Conservation (phyloP, 2,888 invertebrate species). For the Leptopilina drosophilae region DNA sequence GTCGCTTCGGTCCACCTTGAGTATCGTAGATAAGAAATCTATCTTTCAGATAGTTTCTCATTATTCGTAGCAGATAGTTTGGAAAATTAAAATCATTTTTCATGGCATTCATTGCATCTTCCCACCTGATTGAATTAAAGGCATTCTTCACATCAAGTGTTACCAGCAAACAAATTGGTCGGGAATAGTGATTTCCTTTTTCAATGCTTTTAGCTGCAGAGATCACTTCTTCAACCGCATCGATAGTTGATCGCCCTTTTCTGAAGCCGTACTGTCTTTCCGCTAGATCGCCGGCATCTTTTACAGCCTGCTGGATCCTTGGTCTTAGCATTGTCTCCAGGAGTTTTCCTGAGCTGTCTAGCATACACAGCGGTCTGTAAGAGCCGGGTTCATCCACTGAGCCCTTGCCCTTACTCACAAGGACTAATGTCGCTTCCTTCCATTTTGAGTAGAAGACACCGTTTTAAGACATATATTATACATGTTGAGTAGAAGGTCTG, state of each 20-base stretch:
- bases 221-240: slow-evolving; percentile 49
- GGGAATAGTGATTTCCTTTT: not conserved
- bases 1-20: slow-evolving; percentile 3
- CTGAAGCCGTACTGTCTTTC: slow-evolving; percentile 25
- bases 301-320: slow-evolving; percentile 56
- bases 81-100: slow-evolving; percentile 53
- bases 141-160: too few species aligned
- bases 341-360: slow-evolving; percentile 61
- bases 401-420: slow-evolving; percentile 47
- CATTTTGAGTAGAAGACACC: slow-evolving; percentile 53
- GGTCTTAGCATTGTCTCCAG: slow-evolving; percentile 60
- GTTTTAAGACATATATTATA: slow-evolving; percentile 43
- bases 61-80: slow-evolving; percentile 47
- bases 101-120: slow-evolving; percentile 51
- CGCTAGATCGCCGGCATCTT: slow-evolving; percentile 48
- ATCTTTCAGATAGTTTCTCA: slow-evolving; percentile 49
- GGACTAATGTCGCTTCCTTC: slow-evolving; percentile 53
- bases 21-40: slow-evolving; percentile 40
- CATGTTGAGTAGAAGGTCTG: slow-evolving; percentile 45
- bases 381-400: slow-evolving; percentile 43
- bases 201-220: not conserved
- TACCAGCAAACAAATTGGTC: not conserved
- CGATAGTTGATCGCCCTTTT: slow-evolving; percentile 51
- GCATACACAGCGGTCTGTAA: slow-evolving; percentile 62
- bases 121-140: slow-evolving; percentile 53